Conservation (phyloP, 2,797 vertebrate genomes). For the Vireo griseus region DNA sequence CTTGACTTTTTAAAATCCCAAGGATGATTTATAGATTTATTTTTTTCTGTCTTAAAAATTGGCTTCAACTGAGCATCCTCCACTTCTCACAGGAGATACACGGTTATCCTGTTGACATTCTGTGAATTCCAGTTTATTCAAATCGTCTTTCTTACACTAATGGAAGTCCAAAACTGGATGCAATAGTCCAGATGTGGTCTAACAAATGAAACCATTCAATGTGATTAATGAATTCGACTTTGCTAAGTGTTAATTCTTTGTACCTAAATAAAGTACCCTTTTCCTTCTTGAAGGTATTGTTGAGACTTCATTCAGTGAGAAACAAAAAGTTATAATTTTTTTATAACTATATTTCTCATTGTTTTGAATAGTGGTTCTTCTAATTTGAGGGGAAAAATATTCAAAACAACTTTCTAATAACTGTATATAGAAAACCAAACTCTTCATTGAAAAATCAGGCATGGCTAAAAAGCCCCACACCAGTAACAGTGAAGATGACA, state of each 20-base stretch:
- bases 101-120: neutral
- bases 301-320: neutral
- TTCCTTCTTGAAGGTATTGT: neutral
- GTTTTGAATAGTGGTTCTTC: neutral
- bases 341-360: neutral
- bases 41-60: neutral
- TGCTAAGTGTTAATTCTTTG: accelerated
- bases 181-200: neutral
- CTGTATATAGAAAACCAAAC: neutral
- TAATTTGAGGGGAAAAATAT: neutral
- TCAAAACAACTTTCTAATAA: neutral
- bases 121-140: neutral
- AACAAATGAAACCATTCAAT: neutral
- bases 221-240: neutral
- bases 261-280: neutral
- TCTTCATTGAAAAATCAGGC: neutral
- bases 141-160: neutral
- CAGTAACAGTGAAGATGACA: neutral
- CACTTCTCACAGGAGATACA: neutral
- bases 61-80: neutral
- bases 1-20: neutral
- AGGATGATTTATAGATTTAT: neutral
- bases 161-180: neutral
- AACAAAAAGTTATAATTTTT: neutral
- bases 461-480: neutral